phyloP scores from a whole-genome alignment of 1,140 invertebrate species.

The Bombus vancouverensis region DNA sequence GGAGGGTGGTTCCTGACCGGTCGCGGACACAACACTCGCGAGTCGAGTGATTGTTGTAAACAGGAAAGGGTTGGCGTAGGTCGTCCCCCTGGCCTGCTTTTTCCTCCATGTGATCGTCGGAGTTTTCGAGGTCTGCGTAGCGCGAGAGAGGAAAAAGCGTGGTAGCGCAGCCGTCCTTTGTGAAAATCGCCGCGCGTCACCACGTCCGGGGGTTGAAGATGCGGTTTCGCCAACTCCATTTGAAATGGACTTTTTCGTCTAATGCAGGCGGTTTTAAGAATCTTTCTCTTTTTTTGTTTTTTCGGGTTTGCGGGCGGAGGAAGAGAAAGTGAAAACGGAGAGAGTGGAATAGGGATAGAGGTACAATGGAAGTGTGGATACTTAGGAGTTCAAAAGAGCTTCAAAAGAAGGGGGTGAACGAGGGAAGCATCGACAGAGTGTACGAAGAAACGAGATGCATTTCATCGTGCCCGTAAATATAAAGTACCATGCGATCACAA shows the following conservation, averaged over 20 bases:
- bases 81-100: conserved; percentile 59
- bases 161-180: neutral
- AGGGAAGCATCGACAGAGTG: conserved; percentile 12
- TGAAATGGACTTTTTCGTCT: neutral
- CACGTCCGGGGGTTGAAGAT: conserved; percentile 14
- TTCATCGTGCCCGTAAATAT: conserved; percentile 23
- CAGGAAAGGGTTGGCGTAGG: conserved; percentile 75
- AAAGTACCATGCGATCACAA: conserved; percentile 17
- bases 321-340: conserved; percentile 15
- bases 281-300: neutral
- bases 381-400: conserved; percentile 13
- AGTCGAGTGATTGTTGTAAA: conserved; percentile 66
- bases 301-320: neutral
- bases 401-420: neutral
- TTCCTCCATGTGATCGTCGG: conserved; percentile 22
- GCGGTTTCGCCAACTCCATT: conserved; percentile 5
- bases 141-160: neutral
- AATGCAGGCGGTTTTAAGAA: neutral
- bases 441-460: conserved; percentile 15
- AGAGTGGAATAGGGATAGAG: neutral
- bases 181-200: neutral
- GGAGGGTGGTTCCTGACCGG: conserved; percentile 43
- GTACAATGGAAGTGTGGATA: conserved; percentile 24
- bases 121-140: conserved; percentile 1
- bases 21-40: conserved; percentile 40